Percentiles rank a stretch among this genome's conserved stretches.
Conservation (phyloP, 2,797 vertebrate species). For the Pitangus sulphuratus region DNA sequence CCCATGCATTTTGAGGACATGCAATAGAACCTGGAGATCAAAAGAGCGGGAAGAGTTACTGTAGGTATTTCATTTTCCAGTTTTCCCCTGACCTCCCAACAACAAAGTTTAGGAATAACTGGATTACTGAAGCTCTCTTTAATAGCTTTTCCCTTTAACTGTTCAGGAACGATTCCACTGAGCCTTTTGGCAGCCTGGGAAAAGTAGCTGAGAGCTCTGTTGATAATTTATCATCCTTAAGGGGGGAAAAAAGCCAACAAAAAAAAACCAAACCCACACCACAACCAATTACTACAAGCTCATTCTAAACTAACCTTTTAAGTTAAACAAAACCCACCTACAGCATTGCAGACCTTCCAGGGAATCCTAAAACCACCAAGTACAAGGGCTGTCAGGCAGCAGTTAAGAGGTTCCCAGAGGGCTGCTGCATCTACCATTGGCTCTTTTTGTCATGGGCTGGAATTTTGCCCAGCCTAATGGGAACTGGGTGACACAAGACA, state of each 20-base stretch:
- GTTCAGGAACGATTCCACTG: not conserved
- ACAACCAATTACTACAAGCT: not conserved
- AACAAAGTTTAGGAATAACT: not conserved
- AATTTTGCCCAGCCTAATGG: not conserved
- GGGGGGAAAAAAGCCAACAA: rapidly evolving
- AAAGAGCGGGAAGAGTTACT: rapidly evolving
- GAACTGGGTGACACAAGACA: not conserved
- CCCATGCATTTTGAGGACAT: not conserved
- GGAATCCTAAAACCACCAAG: not conserved
- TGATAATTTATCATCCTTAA: not conserved
- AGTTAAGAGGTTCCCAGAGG: not conserved
- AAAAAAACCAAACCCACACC: not conserved
- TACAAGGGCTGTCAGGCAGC: not conserved
- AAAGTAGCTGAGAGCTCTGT: not conserved
- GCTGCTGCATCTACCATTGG: not conserved
- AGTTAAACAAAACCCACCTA: not conserved
- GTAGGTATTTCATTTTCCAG: not conserved
- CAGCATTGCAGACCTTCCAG: not conserved
- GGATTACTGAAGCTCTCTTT: not conserved
- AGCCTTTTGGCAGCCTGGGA: not conserved
- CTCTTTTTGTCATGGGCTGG: rapidly evolving
- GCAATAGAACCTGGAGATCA: not conserved
- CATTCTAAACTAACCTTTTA: not conserved
- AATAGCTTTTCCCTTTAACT: not conserved
- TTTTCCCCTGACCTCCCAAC: not conserved